Conservation (phyloP, 1,140 invertebrate species). For the Pseudachorutes palmiensis region DNA sequence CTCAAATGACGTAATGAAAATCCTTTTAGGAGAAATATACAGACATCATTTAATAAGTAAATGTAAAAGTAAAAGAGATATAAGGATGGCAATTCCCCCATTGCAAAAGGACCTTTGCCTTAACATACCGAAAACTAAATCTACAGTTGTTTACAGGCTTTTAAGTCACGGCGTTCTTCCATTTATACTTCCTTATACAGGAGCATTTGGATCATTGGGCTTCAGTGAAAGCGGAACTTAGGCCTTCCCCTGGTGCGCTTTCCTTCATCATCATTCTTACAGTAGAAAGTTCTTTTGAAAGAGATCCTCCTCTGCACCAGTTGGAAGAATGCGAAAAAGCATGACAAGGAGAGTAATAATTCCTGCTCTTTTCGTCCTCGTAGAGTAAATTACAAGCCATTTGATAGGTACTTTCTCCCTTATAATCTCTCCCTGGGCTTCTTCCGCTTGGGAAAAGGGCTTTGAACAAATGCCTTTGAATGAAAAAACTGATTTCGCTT, state of each 20-base stretch:
- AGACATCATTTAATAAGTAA: background rate
- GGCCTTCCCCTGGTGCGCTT: background rate
- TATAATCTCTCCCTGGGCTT: slow-evolving; percentile 1
- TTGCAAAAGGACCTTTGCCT: too few species aligned
- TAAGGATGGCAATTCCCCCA: too few species aligned
- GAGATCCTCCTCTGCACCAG: background rate
- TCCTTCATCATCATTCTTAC: slow-evolving; percentile 11
- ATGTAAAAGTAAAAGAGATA: background rate
- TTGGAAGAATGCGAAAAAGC: background rate
- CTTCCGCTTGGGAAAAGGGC: background rate
- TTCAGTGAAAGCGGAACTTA: background rate
- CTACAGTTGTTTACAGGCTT: slow-evolving; percentile 4
- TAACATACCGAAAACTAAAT: too few species aligned
- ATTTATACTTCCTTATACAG: background rate
- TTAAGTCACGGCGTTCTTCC: background rate
- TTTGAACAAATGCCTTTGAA: too few species aligned
- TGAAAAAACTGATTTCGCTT: slow-evolving; percentile 18
- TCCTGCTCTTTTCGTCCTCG: slow-evolving; percentile 5
- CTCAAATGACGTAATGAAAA: slow-evolving; percentile 5
- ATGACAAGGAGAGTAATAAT: slow-evolving; percentile 3
- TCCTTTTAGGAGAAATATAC: slow-evolving; percentile 3
- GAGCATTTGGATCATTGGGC: slow-evolving; percentile 5
- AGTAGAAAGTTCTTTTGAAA: background rate
- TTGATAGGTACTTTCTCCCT: slow-evolving; percentile 16
- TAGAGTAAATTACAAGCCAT: slow-evolving; percentile 25